A percentile compares a stretch with the other conserved stretches of the same genome.
phyloP scores from a whole-genome alignment of 2,888 invertebrate genomes.

The Polydrusus pterygomalis region DNA sequence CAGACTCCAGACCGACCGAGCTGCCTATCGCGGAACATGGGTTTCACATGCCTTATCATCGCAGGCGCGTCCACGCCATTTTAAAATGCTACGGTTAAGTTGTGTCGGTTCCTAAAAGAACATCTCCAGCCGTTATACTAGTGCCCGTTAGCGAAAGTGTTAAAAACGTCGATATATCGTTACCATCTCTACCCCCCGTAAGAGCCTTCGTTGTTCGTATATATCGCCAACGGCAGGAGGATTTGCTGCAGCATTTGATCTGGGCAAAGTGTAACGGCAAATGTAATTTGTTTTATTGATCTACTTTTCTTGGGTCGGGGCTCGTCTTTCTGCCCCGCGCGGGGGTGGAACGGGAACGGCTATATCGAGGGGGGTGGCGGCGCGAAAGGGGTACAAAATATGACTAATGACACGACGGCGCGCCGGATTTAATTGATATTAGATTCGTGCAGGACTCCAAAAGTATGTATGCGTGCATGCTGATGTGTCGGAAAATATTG shows the following conservation, averaged over 20 bases:
- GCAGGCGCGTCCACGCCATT: no score
- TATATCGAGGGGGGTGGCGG: not conserved
- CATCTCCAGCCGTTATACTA: no score
- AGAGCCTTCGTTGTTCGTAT: conserved; percentile 46
- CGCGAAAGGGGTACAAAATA: conserved; percentile 49
- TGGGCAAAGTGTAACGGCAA: conserved; percentile 68
- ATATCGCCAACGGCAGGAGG: conserved; percentile 55
- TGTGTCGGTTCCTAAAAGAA: no score
- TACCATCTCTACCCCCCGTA: not conserved
- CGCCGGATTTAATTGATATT: conserved; percentile 44
- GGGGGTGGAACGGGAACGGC: conserved; percentile 11
- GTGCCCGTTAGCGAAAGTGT: no score
- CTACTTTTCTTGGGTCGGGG: conserved; percentile 67
- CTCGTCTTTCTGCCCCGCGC: conserved; percentile 50
- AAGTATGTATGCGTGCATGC: conserved; percentile 6
- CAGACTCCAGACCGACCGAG: no score
- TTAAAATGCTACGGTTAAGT: no score
- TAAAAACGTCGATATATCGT: no score
- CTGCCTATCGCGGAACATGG: no score
- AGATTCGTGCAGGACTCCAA: conserved; percentile 30
- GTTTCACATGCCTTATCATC: no score
- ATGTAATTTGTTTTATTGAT: conserved; percentile 73
- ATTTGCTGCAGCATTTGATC: conserved; percentile 62
- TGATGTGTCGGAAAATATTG: conserved; percentile 16
- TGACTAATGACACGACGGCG: conserved; percentile 52